Evolutionary conservation across 2,797 vertebrate genomes (phyloP).

Genomic region (Cryptoprocta ferox): DNA sequence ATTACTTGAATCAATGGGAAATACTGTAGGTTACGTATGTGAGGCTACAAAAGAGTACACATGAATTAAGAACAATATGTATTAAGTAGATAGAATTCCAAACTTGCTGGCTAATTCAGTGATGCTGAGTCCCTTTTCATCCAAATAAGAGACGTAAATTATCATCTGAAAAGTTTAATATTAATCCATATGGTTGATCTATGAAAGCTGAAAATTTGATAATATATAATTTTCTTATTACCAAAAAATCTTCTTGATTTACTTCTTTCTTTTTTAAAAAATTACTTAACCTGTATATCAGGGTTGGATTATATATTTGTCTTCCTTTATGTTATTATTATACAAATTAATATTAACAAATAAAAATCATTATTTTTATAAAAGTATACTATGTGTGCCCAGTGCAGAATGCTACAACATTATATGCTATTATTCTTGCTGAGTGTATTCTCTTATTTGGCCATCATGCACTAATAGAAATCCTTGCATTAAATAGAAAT

Average conservation of each 20-base stretch:
- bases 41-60: background rate
- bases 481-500: conserved; percentile 66
- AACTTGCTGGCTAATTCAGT: background rate
- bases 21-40: background rate
- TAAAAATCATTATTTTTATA: background rate
- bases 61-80: background rate
- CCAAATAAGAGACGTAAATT: background rate
- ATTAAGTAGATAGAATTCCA: background rate
- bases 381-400: background rate
- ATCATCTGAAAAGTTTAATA: background rate
- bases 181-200: background rate
- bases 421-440: background rate
- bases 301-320: background rate
- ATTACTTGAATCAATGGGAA: background rate
- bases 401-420: background rate
- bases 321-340: background rate
- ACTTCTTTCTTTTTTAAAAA: background rate
- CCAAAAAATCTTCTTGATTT: background rate
- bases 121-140: background rate
- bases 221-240: background rate
- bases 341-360: background rate
- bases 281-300: background rate
- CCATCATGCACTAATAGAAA: conserved; percentile 34
- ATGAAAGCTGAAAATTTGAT: background rate
- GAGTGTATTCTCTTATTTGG: conserved; percentile 16